Evolutionary conservation across 2,888 invertebrate species (phyloP).

Genomic region (Calameuta filiformis): DNA sequence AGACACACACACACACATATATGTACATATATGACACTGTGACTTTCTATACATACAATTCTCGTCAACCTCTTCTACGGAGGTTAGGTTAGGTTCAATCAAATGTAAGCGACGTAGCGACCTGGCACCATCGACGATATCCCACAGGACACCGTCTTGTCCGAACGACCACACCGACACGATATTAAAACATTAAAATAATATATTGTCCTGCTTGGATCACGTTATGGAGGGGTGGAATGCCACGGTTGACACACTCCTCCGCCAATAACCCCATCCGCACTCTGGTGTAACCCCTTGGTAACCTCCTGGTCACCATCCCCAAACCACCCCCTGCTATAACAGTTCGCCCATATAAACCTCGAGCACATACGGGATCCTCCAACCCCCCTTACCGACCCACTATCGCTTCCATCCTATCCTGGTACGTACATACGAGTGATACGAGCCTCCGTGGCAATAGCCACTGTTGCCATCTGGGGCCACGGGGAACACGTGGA

Average conservation of each 20-base stretch:
- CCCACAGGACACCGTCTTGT: slow-evolving; percentile 56
- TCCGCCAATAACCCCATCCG: slow-evolving; percentile 46
- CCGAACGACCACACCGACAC: slow-evolving; percentile 61
- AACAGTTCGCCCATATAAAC: neutral
- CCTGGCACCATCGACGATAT: slow-evolving; percentile 28
- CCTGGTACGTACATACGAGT: slow-evolving; percentile 1
- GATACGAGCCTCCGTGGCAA: slow-evolving; percentile 12
- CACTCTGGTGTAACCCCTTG: slow-evolving; percentile 22
- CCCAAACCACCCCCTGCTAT: slow-evolving; percentile 14
- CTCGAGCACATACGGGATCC: neutral
- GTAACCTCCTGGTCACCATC: neutral
- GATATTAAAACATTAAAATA: slow-evolving; percentile 66
- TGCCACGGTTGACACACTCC: slow-evolving; percentile 49
- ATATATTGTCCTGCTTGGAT: slow-evolving; percentile 54
- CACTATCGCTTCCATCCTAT: neutral
- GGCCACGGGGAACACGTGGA: slow-evolving; percentile 36
- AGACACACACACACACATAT: neutral
- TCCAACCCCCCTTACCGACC: neutral
- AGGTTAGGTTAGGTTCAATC: neutral
- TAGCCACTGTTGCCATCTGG: slow-evolving; percentile 48
- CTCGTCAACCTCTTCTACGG: neutral
- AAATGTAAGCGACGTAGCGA: slow-evolving; percentile 12
- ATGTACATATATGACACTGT: neutral
- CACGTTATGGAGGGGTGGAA: slow-evolving; percentile 42
- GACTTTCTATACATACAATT: neutral